Conservation (phyloP, 2,888 invertebrate species). For the Epinotia brunnichana region DNA sequence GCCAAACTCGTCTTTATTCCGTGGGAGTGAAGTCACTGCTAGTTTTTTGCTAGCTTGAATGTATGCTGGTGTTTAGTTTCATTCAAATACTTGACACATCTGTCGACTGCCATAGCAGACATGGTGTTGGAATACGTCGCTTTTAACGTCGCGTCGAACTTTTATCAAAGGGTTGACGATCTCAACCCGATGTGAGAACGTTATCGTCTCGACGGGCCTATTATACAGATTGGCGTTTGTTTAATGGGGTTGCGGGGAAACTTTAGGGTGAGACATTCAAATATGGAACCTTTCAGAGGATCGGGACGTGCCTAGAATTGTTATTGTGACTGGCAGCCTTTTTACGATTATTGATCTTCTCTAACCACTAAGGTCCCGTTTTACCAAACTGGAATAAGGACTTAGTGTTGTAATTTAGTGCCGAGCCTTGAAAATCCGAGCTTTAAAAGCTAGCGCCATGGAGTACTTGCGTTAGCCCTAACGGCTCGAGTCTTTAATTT, state of each 20-base stretch:
- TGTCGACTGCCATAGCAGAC: slow-evolving; percentile 50
- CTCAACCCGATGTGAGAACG: slow-evolving; percentile 21
- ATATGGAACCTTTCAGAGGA: slow-evolving; percentile 1
- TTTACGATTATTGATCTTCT: slow-evolving; percentile 8
- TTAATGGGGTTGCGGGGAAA: slow-evolving; percentile 24
- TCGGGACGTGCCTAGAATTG: slow-evolving; percentile 14
- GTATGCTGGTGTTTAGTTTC: slow-evolving; percentile 26
- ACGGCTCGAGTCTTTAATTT: too few species aligned
- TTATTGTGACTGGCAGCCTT: not conserved
- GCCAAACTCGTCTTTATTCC: slow-evolving; percentile 25
- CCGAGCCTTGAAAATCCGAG: too few species aligned
- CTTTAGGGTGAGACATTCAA: slow-evolving; percentile 23
- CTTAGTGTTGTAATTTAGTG: not conserved
- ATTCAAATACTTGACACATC: slow-evolving; percentile 45
- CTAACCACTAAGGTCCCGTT: not conserved
- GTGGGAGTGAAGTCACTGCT: not conserved
- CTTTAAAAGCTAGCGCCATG: too few species aligned
- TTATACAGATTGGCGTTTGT: slow-evolving; percentile 35
- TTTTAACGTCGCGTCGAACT: slow-evolving; percentile 34
- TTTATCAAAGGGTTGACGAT: slow-evolving; percentile 41
- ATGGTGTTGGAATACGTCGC: slow-evolving; percentile 10
- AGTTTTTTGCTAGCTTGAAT: not conserved
- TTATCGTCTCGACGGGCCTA: slow-evolving; percentile 18
- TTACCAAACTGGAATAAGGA: not conserved
- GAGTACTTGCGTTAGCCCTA: too few species aligned